Conservation (phyloP, 2,113 vertebrate species). For the Sceloporus tristichus region DNA sequence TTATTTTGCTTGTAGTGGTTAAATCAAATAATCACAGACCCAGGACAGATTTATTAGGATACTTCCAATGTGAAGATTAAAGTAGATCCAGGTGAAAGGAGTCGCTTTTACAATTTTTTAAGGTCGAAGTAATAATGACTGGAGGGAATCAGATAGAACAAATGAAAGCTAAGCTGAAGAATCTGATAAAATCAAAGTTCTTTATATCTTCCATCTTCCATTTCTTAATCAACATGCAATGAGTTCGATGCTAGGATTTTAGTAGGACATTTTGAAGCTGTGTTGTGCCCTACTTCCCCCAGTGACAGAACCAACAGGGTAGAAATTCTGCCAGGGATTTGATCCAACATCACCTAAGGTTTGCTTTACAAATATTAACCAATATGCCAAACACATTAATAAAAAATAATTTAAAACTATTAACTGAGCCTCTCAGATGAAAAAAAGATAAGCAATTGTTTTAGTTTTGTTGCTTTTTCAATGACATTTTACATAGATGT, state of each 20-base stretch:
- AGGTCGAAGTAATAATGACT: slow-evolving; percentile 17
- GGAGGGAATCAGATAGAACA: slow-evolving; percentile 1
- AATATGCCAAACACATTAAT: background rate
- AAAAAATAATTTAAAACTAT: background rate
- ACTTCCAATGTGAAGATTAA: background rate
- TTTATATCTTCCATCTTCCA: slow-evolving; percentile 7
- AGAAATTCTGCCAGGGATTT: background rate
- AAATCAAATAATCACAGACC: background rate
- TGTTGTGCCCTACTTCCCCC: background rate
- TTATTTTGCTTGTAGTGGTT: background rate
- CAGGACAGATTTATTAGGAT: background rate
- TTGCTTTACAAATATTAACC: background rate
- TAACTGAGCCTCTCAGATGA: background rate
- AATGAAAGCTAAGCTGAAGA: slow-evolving; percentile 21
- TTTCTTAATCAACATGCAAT: slow-evolving; percentile 12
- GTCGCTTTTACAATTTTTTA: background rate
- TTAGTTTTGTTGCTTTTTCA: background rate
- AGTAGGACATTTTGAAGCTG: background rate
- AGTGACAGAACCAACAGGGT: background rate
- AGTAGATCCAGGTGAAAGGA: background rate
- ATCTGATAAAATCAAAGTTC: slow-evolving; percentile 11
- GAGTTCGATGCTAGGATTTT: background rate
- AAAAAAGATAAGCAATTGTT: background rate
- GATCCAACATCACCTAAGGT: background rate
- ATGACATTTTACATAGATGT: background rate